Base-by-base conservation (phyloP, 2,113 vertebrate species). In the Paraplagusia blochii region DNA sequence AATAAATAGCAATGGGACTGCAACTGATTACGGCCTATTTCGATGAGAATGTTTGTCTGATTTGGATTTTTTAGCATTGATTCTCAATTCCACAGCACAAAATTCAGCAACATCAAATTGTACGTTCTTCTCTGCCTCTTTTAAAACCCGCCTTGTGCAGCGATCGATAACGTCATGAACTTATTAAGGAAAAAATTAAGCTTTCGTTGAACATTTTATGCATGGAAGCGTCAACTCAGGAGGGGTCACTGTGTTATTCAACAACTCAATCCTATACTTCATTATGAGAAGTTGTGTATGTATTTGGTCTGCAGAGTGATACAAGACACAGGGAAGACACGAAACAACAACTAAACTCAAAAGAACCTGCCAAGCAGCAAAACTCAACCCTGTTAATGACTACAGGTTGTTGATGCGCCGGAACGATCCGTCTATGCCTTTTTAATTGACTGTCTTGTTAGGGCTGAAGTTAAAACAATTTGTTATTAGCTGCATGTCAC, bases 291-390 rank as follows among this genome's bases (percentile, higher is more conserved):
- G 42, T 69, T 65, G 58, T 70, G 58, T 15, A 29, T 60, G 68
- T 77, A 84, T 81, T 82, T 84, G 39, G 67, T 64, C 69, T 66
- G 34, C 66, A 1, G 59, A 66, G 59, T 53, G 56, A 70, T 77
- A 59, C 50, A 69, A 77, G 50, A 67, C 79, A 66, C 64, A 60
- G 53, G 51, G 71, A 45, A 63, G 74, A 77, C 69, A 82, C 40
- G n/a, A 72, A 82, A 76, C 56, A 76, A 76, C 60, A 80, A 78
- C 80, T 44, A 69, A 66, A 76, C 53, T 60, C 53, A 74, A 66
- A 74, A 58, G 53, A 54, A 22, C 53, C 54, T 71, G 75, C 67
- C 84, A 81, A 75, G 82, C 77, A 82, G 18, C 47, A 58, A 69
- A 48, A 70, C 60, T 78, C 69, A 64, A 58, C 62, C 63, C 66